phyloP scores from a whole-genome alignment of 2,888 invertebrate species.

The Agonum fuliginosum region DNA sequence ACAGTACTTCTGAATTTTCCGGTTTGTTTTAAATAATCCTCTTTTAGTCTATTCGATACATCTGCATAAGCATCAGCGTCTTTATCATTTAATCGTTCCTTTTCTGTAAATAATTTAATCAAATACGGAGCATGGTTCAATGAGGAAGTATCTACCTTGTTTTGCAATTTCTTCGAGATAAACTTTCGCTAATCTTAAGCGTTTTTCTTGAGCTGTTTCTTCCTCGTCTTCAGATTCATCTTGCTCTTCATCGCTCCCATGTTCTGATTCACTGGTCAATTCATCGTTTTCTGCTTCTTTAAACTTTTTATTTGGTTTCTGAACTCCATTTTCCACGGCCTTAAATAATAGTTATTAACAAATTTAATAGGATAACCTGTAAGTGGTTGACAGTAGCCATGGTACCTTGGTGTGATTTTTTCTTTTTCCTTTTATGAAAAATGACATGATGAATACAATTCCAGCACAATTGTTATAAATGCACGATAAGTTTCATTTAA shows the following conservation, averaged over 20 bases:
- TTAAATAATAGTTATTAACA: constrained; percentile 20
- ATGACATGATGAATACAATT: constrained; percentile 65
- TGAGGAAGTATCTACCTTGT: constrained; percentile 74
- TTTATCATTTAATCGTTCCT: constrained; percentile 76
- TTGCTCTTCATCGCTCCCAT: constrained; percentile 70
- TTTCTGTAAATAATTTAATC: constrained; percentile 73
- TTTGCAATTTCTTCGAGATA: constrained; percentile 91
- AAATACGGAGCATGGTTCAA: constrained; percentile 17
- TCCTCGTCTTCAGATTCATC: constrained; percentile 77
- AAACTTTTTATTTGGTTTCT: constrained; percentile 47
- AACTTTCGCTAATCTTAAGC: constrained; percentile 90
- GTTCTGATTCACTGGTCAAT: constrained; percentile 80
- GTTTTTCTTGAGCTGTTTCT: constrained; percentile 93
- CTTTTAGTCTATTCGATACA: constrained; percentile 85
- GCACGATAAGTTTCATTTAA: background rate
- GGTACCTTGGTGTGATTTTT: constrained; percentile 42
- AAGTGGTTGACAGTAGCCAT: constrained; percentile 4
- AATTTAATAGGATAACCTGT: background rate
- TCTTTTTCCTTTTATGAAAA: constrained; percentile 68
- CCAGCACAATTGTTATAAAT: background rate
- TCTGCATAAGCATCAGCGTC: constrained; percentile 74
- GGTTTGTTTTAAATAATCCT: constrained; percentile 90
- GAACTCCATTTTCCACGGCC: constrained; percentile 30
- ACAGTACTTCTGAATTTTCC: constrained; percentile 86
- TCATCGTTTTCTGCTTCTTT: constrained; percentile 72